Evolutionary conservation across 2,113 vertebrate genomes (phyloP).

Genomic region (Hemichromis elongatus): DNA sequence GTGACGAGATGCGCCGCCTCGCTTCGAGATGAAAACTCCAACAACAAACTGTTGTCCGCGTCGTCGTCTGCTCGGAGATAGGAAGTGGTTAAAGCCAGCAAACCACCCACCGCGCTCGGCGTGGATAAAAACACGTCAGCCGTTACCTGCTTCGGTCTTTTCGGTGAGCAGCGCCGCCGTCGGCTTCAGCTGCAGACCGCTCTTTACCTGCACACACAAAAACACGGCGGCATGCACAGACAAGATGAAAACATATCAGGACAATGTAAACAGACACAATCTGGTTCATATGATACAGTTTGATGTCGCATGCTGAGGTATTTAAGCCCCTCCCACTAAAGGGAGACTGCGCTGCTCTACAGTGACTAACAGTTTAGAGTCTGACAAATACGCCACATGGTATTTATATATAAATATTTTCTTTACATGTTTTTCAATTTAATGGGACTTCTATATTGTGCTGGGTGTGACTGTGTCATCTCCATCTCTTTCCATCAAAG

Average conservation of each 20-base stretch:
- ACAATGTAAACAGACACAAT: not conserved
- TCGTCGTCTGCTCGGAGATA: constrained; percentile 6
- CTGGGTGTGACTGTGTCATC: too few relatives aligned
- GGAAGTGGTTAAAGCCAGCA: not conserved
- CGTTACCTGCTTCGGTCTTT: constrained; percentile 25
- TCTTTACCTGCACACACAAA: constrained; percentile 61
- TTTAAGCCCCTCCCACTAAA: not conserved
- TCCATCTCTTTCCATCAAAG: too few relatives aligned
- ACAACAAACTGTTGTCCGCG: constrained; percentile 28
- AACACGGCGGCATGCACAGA: not conserved
- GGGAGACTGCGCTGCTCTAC: not conserved
- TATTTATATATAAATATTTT: not conserved
- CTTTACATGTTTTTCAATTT: not conserved
- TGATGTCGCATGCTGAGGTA: not conserved
- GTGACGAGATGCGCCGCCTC: rapidly evolving
- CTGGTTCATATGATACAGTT: not conserved
- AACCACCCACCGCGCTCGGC: not conserved
- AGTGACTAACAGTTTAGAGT: not conserved
- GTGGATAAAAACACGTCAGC: rapidly evolving
- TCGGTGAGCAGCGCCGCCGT: not conserved
- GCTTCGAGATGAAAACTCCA: not conserved
- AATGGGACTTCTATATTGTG: too few relatives aligned
- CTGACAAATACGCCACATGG: not conserved
- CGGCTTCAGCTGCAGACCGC: constrained; percentile 55
- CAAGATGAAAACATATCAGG: not conserved